A percentile compares a stretch with the other conserved stretches of the same genome.
phyloP scores from a whole-genome alignment of 2,888 invertebrate genomes.

The Lithophane leautieri region DNA sequence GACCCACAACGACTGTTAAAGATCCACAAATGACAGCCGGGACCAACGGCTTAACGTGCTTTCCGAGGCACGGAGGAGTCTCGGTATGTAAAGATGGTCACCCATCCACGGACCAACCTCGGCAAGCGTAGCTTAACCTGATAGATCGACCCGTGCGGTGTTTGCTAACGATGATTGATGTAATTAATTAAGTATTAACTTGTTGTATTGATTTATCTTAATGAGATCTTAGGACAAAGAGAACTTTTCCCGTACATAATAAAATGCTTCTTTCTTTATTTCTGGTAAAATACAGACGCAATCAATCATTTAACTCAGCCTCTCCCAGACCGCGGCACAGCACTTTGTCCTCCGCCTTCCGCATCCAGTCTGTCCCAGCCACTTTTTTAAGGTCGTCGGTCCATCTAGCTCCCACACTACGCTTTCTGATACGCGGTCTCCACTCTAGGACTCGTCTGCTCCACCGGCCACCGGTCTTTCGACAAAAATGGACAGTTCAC shows the following conservation, averaged over 20 bases:
- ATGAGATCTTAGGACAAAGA: constrained; percentile 2
- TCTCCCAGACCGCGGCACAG: not conserved
- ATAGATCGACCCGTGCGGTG: too few relatives aligned
- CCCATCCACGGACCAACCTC: too few relatives aligned
- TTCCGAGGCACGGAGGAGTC: too few relatives aligned
- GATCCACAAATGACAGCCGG: too few relatives aligned
- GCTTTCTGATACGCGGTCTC: not conserved
- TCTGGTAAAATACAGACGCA: not conserved
- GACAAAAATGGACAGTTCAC: not conserved
- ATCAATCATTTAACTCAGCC: not conserved
- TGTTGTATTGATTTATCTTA: constrained; percentile 9
- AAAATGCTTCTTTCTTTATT: not conserved
- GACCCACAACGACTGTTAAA: too few relatives aligned
- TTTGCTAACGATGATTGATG: constrained; percentile 32
- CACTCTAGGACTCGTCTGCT: not conserved
- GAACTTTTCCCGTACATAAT: not conserved
- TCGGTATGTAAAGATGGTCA: too few relatives aligned
- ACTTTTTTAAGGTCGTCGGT: not conserved
- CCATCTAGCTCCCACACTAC: not conserved
- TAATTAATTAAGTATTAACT: constrained; percentile 24
- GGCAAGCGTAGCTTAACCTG: too few relatives aligned
- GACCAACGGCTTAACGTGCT: too few relatives aligned
- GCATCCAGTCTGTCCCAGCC: not conserved
- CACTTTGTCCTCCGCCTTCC: not conserved
- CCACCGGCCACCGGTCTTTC: not conserved